phyloP scores from a whole-genome alignment of 1,140 invertebrate genomes.

The Reticulitermes speratus region DNA sequence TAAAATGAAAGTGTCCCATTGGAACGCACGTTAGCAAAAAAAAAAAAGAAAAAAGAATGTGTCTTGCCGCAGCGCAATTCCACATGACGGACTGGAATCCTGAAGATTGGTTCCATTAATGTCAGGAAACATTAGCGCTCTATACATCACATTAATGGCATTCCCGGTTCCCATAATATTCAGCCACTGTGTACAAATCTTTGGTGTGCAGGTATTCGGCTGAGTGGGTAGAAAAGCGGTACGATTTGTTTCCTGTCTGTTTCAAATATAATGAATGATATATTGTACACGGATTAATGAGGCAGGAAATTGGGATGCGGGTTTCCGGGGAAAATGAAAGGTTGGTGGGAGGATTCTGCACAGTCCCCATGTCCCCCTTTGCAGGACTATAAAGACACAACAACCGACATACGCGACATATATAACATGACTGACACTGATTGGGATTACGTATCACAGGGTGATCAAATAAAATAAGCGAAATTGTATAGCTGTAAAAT shows the following conservation, averaged over 20 bases:
- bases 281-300: neutral
- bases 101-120: slow-evolving; percentile 4
- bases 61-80: too few species aligned
- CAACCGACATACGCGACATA: neutral
- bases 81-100: neutral
- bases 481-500: too few species aligned
- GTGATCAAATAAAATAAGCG: neutral
- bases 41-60: too few species aligned
- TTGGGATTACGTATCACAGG: neutral
- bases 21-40: too few species aligned
- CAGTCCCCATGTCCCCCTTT: neutral
- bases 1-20: too few species aligned
- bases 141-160: neutral
- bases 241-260: neutral
- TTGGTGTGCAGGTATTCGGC: slow-evolving; percentile 6
- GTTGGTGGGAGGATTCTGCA: neutral
- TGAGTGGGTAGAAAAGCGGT: neutral
- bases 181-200: neutral
- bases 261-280: slow-evolving; percentile 11
- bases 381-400: neutral
- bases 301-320: neutral
- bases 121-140: neutral
- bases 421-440: neutral
- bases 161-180: too few species aligned
- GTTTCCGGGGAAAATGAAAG: neutral